Base-by-base conservation (phyloP, 2,888 invertebrate genomes). In the Barypeithes pellucidus region DNA sequence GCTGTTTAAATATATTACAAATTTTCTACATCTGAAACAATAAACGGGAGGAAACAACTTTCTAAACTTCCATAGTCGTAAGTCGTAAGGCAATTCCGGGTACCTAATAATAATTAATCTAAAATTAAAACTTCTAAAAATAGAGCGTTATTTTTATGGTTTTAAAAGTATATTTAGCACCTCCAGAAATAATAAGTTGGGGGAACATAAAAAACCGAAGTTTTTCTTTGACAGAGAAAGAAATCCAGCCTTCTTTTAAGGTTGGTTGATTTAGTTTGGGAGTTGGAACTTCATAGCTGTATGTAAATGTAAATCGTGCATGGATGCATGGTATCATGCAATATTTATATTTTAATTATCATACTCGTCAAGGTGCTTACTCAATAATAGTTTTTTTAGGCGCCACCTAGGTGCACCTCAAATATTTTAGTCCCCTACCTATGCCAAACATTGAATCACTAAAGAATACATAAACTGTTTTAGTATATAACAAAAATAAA, bases 121-220 rank as follows among this genome's bases (percentile, higher is more conserved):
- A 57, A 57, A 33, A 57, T 57, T 57, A 57, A 33, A 57, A 24
- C 54, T 33, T 29, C 54, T 57, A 57, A 36, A 57, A 57, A 57
- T 57, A 57, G 54, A 57, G 16, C 16, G 16, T n/a, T 57, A 33
- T 33, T 57, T 57, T 33, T 57, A 33, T 33, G 54, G 54, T 57
- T 33, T 57, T 57, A 33, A 57, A 57, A 57, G 54, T 33, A 57
- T 57, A 57, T 57, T 57, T 57, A 57, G 54, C 33, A 57, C 18
- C 33, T 57, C 33, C 54, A 29, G 54, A 57, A 57, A 57, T 57
- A 57, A 33, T 14, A 9, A 33, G 33, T 57, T 20, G n/a, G 54
- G 54, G 54, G 29, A 57, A 24, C 20, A 24, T 43, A 9, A 43
- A 20, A 50, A 50, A 8, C 16, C 3, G 14, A 7, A 50, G 20